These are phyloP conservation scores for Diachrysia chrysitis DNA, from an alignment of 2,888 invertebrate genomes.

Conservation along the genomic window DNA sequence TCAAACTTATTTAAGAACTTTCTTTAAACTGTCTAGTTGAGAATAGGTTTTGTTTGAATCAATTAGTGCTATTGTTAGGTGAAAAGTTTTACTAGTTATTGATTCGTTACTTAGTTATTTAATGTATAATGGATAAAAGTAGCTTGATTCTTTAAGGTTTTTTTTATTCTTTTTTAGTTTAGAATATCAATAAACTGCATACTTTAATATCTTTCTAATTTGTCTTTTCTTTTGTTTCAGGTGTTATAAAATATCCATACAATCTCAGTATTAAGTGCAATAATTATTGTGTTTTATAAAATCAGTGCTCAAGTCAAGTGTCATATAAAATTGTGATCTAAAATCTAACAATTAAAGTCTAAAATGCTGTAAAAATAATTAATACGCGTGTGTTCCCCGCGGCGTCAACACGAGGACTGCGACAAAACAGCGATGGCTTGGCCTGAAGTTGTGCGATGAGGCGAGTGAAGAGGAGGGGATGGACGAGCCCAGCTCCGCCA, in stretches of 20 bases:
- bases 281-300: constrained; percentile 21
- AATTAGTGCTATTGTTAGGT: neutral
- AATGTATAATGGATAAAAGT: neutral
- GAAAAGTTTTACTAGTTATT: neutral
- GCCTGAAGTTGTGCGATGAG: constrained; percentile 89
- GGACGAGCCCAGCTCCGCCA: constrained; percentile 84
- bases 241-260: constrained; percentile 15
- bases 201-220: neutral
- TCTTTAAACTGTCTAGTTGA: neutral
- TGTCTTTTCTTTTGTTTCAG: constrained; percentile 50
- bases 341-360: constrained; percentile 3
- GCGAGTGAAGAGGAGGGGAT: constrained; percentile 80
- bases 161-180: neutral
- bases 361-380: constrained; percentile 46
- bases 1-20: neutral
- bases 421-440: constrained; percentile 86
- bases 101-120: neutral
- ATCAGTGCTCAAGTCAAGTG: constrained; percentile 42
- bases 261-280: constrained; percentile 10
- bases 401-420: constrained; percentile 79
- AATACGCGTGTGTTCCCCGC: constrained; percentile 55
- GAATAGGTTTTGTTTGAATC: neutral
- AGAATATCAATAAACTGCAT: neutral
- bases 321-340: neutral
- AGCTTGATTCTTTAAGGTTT: neutral